Percentiles rank a stretch among this genome's conserved stretches.
Evolutionary conservation across 1,140 invertebrate genomes (phyloP).

Genomic region (Drosophila insularis): DNA sequence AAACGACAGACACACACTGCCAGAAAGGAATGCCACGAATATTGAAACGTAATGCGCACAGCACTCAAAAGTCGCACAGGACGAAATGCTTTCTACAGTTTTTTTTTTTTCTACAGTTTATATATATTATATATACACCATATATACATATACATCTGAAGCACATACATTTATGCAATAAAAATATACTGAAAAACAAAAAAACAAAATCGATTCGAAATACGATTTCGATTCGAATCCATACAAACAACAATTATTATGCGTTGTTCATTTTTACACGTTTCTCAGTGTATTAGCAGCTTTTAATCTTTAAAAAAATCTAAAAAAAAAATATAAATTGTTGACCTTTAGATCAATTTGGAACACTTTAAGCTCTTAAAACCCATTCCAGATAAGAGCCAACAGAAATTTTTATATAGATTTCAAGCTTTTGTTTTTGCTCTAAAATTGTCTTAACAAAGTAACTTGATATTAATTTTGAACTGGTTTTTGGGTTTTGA

Average conservation of each 20-base stretch:
- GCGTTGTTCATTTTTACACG: too few relatives aligned
- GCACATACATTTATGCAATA: slow-evolving; percentile 29
- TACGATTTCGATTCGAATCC: slow-evolving; percentile 22
- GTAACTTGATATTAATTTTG: too few relatives aligned
- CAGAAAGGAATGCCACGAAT: slow-evolving; percentile 30
- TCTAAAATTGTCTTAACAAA: too few relatives aligned
- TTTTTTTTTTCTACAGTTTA: slow-evolving; percentile 66
- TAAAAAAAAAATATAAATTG: background rate
- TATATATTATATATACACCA: slow-evolving; percentile 63
- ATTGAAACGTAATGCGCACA: slow-evolving; percentile 35
- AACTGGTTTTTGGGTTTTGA: too few relatives aligned
- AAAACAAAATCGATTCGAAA: slow-evolving; percentile 25
- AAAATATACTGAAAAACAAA: slow-evolving; percentile 38
- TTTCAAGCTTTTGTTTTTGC: background rate
- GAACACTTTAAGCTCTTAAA: background rate
- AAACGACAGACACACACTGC: slow-evolving; percentile 46
- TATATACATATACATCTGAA: slow-evolving; percentile 53
- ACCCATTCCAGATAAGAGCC: too few relatives aligned
- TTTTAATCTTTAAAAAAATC: too few relatives aligned
- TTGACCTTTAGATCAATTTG: background rate
- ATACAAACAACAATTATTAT: background rate
- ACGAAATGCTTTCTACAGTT: slow-evolving; percentile 65
- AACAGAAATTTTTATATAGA: too few relatives aligned
- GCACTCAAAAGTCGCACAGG: slow-evolving; percentile 9
- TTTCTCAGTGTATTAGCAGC: too few relatives aligned